Evolutionary conservation across 2,888 invertebrate species (phyloP), one percentile per base, ranked within the genome.

Genomic region (Escarpia spicata): DNA sequence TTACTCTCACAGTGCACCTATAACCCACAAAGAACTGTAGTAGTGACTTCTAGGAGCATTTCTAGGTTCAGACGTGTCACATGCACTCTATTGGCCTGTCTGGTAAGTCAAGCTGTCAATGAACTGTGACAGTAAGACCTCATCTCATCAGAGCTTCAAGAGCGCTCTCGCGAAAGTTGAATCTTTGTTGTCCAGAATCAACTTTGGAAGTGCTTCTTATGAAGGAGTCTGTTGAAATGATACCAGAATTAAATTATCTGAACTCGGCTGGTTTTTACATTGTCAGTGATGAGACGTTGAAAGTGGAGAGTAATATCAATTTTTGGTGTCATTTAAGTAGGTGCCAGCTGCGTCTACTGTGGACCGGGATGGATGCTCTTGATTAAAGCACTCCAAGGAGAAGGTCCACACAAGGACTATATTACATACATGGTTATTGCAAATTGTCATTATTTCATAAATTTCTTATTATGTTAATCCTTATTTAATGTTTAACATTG

Each of bases 171-270:
- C 75, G 19, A 75, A 75, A n/a, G 75, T 75, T 75, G 75, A 75
- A 75, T 75, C 75, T 75, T 75, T 75, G 75, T 75, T 75, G 75
- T 75, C n/a, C 19, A 75, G 19, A 75, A 75, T 75, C 75, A 75
- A 75, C 75, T 75, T 75, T 75, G 75, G 75, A 26, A 3, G 75
- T 75, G 75, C 75, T 75, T 75, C 75, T 4, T 75, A 75, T 75
- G 75, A 26, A 75, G n/a, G n/a, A 75, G 75, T 75, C 75, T 75
- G 75, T 75, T 26, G 75, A 75, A 75, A 75, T 75, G 19, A 75
- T 75, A 75, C 75, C 75, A 75, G 75, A 75, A 75, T 75, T 75
- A 75, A 75, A n/a, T 75, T 75, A 75, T 75, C 75, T 75, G 26
- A 26, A 26, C 19, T 60, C 75, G 19, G 75, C 75, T 75, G 75